Percentiles rank a stretch among this genome's conserved stretches.
phyloP scores from a whole-genome alignment of 1,140 invertebrate species.

The Fopius arisanus region DNA sequence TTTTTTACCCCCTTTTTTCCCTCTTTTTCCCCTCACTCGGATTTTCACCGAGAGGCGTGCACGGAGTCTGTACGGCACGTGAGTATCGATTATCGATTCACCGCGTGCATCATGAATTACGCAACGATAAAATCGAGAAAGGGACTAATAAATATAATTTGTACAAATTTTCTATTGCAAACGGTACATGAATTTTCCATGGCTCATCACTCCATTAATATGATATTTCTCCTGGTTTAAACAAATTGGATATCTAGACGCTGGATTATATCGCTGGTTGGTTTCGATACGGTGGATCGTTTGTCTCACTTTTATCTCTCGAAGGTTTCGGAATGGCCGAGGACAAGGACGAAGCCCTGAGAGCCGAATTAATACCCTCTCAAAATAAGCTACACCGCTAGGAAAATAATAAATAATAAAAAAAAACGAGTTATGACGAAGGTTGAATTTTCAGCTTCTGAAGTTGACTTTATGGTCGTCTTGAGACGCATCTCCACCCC shows the following conservation, averaged over 20 bases:
- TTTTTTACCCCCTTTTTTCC: too few species aligned
- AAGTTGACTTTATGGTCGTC: constrained; percentile 23
- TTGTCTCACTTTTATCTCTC: not conserved
- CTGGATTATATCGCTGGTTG: too few species aligned
- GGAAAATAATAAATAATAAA: not conserved
- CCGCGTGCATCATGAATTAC: constrained; percentile 17
- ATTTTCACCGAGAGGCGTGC: not conserved
- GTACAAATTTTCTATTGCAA: not conserved
- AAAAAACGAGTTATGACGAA: constrained; percentile 4
- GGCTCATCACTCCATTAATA: not conserved
- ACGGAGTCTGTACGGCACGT: constrained; percentile 2
- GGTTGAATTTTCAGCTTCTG: not conserved
- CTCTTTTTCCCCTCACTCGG: not conserved
- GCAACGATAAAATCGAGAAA: constrained; percentile 20
- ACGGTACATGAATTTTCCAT: not conserved
- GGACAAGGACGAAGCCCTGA: not conserved
- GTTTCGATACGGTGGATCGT: too few species aligned
- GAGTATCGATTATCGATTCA: constrained; percentile 26
- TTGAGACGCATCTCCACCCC: constrained; percentile 34
- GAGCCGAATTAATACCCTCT: not conserved
- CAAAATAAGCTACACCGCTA: not conserved
- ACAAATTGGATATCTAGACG: too few species aligned
- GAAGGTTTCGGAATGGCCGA: not conserved
- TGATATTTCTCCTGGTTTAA: too few species aligned
- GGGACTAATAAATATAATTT: constrained; percentile 1